Conservation (phyloP, 1,140 invertebrate species). For the Drosophila carrolli region DNA sequence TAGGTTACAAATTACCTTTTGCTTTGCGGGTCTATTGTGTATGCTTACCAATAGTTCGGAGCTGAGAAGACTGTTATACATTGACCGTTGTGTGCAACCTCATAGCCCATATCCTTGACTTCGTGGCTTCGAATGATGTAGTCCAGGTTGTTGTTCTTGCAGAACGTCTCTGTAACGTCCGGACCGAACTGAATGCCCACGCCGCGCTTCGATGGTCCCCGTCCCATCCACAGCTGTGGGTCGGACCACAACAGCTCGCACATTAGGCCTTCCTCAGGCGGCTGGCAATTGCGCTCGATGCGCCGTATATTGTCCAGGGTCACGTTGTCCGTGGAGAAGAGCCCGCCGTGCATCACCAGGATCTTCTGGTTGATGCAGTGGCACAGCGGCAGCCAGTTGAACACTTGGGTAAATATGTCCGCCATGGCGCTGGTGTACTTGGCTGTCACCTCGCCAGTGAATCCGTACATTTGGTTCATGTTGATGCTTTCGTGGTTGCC, state of each 20-base stretch:
- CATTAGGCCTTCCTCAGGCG: conserved; percentile 98
- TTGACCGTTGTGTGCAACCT: conserved; percentile 96
- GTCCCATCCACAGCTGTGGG: conserved; percentile 94
- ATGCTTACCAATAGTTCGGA: conserved; percentile 97
- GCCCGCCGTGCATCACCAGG: conserved; percentile 97
- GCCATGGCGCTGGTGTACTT: conserved; percentile 98
- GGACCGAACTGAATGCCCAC: conserved; percentile 99
- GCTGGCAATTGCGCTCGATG: conserved; percentile 96
- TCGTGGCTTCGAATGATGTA: conserved; percentile 99
- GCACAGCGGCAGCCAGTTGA: conserved; percentile 98
- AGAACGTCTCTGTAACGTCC: conserved; percentile 96
- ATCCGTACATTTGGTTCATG: conserved; percentile 99
- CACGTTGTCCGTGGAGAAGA: conserved; percentile 95
- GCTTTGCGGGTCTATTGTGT: not conserved
- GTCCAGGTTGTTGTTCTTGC: conserved; percentile 93
- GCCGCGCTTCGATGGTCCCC: conserved; percentile 97
- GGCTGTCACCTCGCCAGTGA: conserved; percentile 98
- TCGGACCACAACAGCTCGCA: conserved; percentile 99
- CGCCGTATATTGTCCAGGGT: conserved; percentile 95
- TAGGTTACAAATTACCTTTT: not conserved
- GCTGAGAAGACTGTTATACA: conserved; percentile 99
- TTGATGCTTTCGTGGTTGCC: conserved; percentile 99
- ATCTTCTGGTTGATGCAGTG: conserved; percentile 97
- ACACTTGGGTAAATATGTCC: conserved; percentile 98
- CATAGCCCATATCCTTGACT: conserved; percentile 98